Evolutionary conservation across 2,797 vertebrate species (phyloP).

Genomic region (Tapirus indicus): DNA sequence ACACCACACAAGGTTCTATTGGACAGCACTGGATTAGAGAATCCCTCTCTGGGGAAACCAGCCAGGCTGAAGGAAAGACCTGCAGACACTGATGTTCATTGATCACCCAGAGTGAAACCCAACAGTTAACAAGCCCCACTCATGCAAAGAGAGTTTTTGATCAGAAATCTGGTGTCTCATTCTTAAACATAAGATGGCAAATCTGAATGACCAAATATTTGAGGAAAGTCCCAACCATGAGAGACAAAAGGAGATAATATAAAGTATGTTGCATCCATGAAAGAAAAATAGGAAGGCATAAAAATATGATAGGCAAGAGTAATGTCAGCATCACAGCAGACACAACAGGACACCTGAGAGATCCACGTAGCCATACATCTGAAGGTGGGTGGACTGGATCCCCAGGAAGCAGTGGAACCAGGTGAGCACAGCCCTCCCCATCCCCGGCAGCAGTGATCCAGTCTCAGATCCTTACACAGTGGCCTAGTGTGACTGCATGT

Average conservation of each 20-base stretch:
- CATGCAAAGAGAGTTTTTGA: not conserved
- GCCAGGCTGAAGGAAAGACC: not conserved
- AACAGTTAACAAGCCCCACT: not conserved
- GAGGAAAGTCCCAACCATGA: not conserved
- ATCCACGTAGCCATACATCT: too few species aligned
- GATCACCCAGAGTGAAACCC: not conserved
- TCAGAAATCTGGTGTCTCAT: not conserved
- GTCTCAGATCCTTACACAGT: too few species aligned
- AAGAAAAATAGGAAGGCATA: not conserved
- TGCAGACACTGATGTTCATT: not conserved
- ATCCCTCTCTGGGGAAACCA: not conserved
- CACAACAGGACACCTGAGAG: too few species aligned
- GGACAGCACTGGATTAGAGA: not conserved
- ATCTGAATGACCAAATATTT: not conserved
- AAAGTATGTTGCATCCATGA: not conserved
- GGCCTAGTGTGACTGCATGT: too few species aligned
- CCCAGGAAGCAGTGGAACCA: too few species aligned
- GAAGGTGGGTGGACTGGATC: too few species aligned
- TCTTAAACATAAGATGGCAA: not conserved
- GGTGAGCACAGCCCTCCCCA: too few species aligned
- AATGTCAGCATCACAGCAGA: too few species aligned
- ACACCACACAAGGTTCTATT: not conserved
- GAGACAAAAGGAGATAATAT: not conserved
- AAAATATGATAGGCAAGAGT: not conserved
- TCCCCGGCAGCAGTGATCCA: too few species aligned